A percentile compares a stretch with the other conserved stretches of the same genome.
These are phyloP conservation scores for Camptogramma bilineatum DNA, from an alignment of 2,888 invertebrate species.

Conservation along the genomic window DNA sequence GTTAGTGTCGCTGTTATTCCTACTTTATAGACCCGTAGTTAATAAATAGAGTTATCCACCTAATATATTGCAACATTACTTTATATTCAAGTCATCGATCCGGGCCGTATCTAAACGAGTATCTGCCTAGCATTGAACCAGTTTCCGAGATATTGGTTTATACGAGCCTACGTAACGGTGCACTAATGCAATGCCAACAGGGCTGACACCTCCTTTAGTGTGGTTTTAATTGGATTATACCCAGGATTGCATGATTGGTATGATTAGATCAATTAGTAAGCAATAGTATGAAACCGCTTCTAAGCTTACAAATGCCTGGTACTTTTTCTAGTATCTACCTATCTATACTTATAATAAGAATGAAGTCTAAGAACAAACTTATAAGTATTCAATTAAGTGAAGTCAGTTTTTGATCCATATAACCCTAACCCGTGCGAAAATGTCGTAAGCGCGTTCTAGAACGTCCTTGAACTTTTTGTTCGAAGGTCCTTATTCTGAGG, in stretches of 20 bases:
- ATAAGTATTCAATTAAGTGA: too few relatives aligned
- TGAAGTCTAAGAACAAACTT: too few relatives aligned
- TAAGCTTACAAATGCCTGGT: constrained; percentile 9
- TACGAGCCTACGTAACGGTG: constrained; percentile 60
- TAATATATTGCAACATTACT: constrained; percentile 33
- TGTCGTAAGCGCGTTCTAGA: too few relatives aligned
- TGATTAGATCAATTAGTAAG: constrained; percentile 23
- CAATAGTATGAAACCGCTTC: constrained; percentile 9
- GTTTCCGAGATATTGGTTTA: constrained; percentile 60
- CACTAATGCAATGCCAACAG: constrained; percentile 39
- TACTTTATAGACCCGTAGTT: constrained; percentile 12
- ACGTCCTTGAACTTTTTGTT: too few relatives aligned
- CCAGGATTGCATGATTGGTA: constrained; percentile 12
- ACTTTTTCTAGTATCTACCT: constrained; percentile 4
- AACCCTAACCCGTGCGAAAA: too few relatives aligned
- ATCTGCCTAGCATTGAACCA: constrained; percentile 68
- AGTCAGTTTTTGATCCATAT: too few relatives aligned
- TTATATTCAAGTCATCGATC: constrained; percentile 44
- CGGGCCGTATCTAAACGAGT: constrained; percentile 61
- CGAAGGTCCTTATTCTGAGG: too few relatives aligned
- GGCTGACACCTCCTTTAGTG: constrained; percentile 38
- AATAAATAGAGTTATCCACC: constrained; percentile 38
- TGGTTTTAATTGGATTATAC: constrained; percentile 28
- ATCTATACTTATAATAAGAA: too few relatives aligned
- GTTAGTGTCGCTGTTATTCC: constrained; percentile 23